Evolutionary conservation across 92 coral and sea anemone genomes (phyloP).

Genomic region (Pocillopora grandis): DNA sequence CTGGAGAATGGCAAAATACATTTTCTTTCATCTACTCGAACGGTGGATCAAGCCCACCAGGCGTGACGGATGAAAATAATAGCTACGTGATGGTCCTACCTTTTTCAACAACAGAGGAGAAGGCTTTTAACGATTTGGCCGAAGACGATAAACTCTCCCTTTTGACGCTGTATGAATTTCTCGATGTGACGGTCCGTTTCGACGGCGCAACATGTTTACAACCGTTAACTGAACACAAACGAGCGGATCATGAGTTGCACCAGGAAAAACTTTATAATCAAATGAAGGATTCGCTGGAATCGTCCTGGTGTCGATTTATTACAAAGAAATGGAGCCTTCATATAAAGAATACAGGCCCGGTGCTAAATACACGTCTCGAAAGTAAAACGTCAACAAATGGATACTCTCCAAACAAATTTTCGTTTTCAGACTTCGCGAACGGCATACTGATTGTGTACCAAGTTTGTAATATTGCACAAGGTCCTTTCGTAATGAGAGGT

Average conservation of each 20-base stretch:
- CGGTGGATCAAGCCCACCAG: not conserved
- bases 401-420: not conserved
- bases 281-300: not conserved
- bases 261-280: not conserved
- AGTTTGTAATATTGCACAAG: slow-evolving; percentile 48
- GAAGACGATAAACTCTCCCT: slow-evolving; percentile 6
- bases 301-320: slow-evolving; percentile 74
- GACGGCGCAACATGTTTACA: slow-evolving; percentile 27
- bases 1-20: not conserved
- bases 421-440: not conserved
- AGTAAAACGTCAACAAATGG: not conserved
- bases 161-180: slow-evolving; percentile 14
- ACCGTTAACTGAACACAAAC: not conserved
- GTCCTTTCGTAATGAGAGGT: slow-evolving; percentile 62
- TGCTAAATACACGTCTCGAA: not conserved
- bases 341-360: slow-evolving; percentile 63
- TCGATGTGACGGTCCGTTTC: not conserved
- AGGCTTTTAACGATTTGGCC: not conserved
- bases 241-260: not conserved
- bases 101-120: not conserved
- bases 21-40: slow-evolving; percentile 1
- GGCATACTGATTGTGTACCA: not conserved
- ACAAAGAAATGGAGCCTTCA: slow-evolving; percentile 59
- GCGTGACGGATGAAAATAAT: not conserved
- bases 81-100: not conserved